Base-by-base conservation (phyloP, 2,113 vertebrate genomes). In the Periophthalmodon schlosseri region DNA sequence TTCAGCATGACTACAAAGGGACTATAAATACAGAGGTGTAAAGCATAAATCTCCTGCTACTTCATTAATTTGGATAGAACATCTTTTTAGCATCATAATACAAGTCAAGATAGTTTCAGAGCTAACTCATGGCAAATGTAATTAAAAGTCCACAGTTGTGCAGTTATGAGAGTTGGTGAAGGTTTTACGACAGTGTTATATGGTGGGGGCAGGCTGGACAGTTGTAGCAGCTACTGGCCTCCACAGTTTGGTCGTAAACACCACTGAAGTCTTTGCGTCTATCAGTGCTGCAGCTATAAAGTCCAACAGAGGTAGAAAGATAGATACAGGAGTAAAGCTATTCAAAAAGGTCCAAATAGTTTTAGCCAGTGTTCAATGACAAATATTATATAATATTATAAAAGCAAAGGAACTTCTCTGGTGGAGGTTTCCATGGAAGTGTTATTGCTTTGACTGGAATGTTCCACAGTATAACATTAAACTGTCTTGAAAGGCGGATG, bases 271-370 rank as follows among this genome's bases (percentile, higher is more conserved):
- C 70, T 47, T 80, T 15, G 58, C 46, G 57, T 87, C 64, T 60
- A 77, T 76, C 56, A 39, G 69, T 91, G 94, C 95, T 93, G 94
- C 89, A 89, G 89, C 93, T 92, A 94, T 96, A 94, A 96, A 97
- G 97, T 96, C 23, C 57, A 60, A 28, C 23, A 60, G 56, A 23
- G 57, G 23, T 15, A 13, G 57, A 28, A 5, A 9, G 1, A 60
- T 15, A 15, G 20, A 9, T 20, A n/a, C 0, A 56, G 20, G 9
- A 56, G 10, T 1, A 3, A 54, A 54, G n/a, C 20, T 20, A 54
- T n/a, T 50, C n/a, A n/a, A 21, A 57, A 57, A 24, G 21, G 11
- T 57, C 20, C 16, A 20, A 52, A 20, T 50, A 5, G 18, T 20
- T 52, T 18, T 50, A 50, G 15, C 14, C 15, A 50, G 4, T 18